Base-by-base conservation (phyloP, 2,888 invertebrate genomes). In the Conchocele bisecta region DNA sequence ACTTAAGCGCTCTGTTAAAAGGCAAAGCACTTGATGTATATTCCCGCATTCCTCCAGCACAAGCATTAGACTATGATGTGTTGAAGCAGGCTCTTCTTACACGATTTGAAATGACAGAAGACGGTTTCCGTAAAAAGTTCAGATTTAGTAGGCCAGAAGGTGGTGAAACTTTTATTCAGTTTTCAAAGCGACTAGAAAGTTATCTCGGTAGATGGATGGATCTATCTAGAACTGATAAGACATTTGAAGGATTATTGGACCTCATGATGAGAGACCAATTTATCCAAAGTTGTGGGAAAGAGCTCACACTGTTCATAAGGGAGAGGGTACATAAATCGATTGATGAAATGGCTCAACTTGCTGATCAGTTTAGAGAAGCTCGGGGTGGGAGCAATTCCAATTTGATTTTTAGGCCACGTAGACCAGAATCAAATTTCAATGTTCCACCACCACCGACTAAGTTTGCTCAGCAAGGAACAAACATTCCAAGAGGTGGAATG, bases 281-380 rank as follows among this genome's bases (percentile, higher is more conserved):
- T 22, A 20, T 70, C 22, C 39, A 64, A 7, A 41, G 35, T 26
- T 53, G 54, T 31, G 33, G 41, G 7, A 59, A 48, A 20, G 53
- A 67, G 4, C 33, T 67, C 6, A 26, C 42, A 15, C 20, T 54
- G 35, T 58, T 65, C 42, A 29, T 46, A 13, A 24, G 35, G 26
- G 63, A 58, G 26, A 22, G 51, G 11, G 28, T 46, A 26, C 35
- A 44, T n/a, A 57, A 42, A 28, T 50, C 24, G 13, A 37, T 51
- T 24, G 6, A 57, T 3, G 58, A 70, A 28, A 64, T 51, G 58
- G 35, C 53, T 31, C 17, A 37, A 26, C 26, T 63, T 13, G 63
- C 68, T 20, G 61, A 69, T 37, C 54, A 54, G 22, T 69, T 63
- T 39, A 51, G 33, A 7, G 56, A 63, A 56, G 63, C 63, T 3